A percentile compares a stretch with the other conserved stretches of the same genome.
phyloP scores from a whole-genome alignment of 2,888 invertebrate species.

The Anarsia innoxiella region DNA sequence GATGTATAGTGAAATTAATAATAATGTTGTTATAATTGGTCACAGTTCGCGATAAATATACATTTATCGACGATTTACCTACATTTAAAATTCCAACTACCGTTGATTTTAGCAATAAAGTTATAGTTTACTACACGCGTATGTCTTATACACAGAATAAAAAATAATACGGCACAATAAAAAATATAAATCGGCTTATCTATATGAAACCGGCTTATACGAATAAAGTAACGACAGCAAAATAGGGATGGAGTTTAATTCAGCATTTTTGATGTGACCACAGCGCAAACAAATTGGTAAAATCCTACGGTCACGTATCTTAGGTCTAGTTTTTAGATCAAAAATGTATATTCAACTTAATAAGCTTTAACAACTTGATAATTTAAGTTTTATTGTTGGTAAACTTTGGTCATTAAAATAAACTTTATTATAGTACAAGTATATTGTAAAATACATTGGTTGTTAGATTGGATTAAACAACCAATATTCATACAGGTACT shows the following conservation, averaged over 20 bases:
- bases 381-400: too few species aligned
- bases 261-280: neutral
- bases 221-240: slow-evolving; percentile 48
- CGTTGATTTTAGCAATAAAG: slow-evolving; percentile 51
- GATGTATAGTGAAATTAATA: too few species aligned
- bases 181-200: slow-evolving; percentile 74
- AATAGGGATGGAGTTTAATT: slow-evolving; percentile 12
- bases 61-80: slow-evolving; percentile 33
- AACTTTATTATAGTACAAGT: too few species aligned
- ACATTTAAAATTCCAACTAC: slow-evolving; percentile 36
- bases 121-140: slow-evolving; percentile 40
- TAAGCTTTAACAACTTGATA: too few species aligned
- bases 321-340: too few species aligned
- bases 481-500: too few species aligned
- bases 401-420: too few species aligned
- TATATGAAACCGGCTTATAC: slow-evolving; percentile 70
- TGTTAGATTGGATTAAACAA: too few species aligned
- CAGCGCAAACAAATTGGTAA: too few species aligned
- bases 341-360: too few species aligned
- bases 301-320: too few species aligned
- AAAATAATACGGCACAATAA: slow-evolving; percentile 60
- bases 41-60: slow-evolving; percentile 24
- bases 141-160: slow-evolving; percentile 54
- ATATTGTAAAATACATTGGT: too few species aligned
- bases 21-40: slow-evolving; percentile 39